Evolutionary conservation across 2,113 vertebrate genomes (phyloP).

Genomic region (Lynx canadensis): DNA sequence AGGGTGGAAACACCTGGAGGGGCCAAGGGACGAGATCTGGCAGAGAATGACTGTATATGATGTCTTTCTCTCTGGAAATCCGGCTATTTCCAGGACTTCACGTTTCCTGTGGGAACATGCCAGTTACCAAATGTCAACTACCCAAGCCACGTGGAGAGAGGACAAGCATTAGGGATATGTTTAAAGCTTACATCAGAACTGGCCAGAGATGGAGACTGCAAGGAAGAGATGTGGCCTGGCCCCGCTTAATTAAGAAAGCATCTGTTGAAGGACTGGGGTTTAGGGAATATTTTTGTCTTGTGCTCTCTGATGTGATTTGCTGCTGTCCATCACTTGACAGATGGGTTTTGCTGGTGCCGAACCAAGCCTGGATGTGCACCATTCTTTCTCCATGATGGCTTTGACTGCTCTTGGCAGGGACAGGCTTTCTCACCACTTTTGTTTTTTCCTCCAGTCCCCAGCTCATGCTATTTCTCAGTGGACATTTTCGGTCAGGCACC

Average conservation of each 20-base stretch:
- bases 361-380: not conserved
- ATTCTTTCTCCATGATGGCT: not conserved
- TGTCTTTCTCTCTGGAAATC: not conserved
- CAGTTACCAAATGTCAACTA: not conserved
- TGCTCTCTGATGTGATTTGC: not conserved
- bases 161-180: not conserved
- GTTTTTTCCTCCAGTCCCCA: not conserved
- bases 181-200: not conserved
- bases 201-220: not conserved
- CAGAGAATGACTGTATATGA: not conserved
- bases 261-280: not conserved
- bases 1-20: not conserved
- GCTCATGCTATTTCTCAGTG: not conserved
- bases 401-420: not conserved
- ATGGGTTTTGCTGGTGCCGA: not conserved
- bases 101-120: not conserved
- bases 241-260: not conserved
- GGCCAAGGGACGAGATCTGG: not conserved
- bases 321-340: not conserved
- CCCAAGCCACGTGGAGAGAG: not conserved
- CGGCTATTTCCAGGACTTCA: not conserved
- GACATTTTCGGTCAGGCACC: not conserved
- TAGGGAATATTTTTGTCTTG: not conserved
- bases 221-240: not conserved
- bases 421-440: not conserved